These are phyloP conservation scores for Zaprionus vittiger DNA, from an alignment of 1,140 invertebrate genomes.

Conservation along the genomic window DNA sequence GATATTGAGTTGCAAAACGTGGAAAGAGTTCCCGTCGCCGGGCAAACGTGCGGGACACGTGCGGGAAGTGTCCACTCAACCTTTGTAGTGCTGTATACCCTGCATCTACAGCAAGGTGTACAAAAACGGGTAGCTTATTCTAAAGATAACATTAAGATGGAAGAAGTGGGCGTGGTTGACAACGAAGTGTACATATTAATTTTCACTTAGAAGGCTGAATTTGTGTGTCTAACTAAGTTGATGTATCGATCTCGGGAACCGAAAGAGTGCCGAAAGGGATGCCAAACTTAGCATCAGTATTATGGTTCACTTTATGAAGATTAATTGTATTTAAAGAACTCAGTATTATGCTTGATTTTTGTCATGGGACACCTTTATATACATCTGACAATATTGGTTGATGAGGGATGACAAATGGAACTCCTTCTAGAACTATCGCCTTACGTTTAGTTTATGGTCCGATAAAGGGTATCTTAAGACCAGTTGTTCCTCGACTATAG, in stretches of 20 bases:
- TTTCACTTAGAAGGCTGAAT: not conserved
- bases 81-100: slow-evolving; percentile 8
- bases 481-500: not conserved
- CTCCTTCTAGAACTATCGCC: too few relatives aligned
- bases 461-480: not conserved
- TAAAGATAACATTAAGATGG: not conserved
- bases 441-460: too few relatives aligned
- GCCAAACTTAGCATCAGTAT: not conserved
- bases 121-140: not conserved
- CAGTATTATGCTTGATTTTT: not conserved
- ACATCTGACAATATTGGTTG: not conserved
- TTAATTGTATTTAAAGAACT: not conserved
- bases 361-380: too few relatives aligned
- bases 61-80: slow-evolving; percentile 31
- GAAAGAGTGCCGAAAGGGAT: not conserved
- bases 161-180: not conserved
- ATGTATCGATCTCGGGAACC: not conserved
- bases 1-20: slow-evolving; percentile 54
- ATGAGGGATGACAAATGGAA: too few relatives aligned
- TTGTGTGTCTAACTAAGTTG: not conserved
- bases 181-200: not conserved
- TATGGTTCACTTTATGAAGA: not conserved
- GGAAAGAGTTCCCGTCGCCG: not conserved
- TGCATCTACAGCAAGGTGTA: not conserved
- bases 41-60: slow-evolving; percentile 67